Evolutionary conservation across 2,797 vertebrate species (phyloP), one percentile per base, ranked within the genome.

Genomic region (Rallus crepitans): DNA sequence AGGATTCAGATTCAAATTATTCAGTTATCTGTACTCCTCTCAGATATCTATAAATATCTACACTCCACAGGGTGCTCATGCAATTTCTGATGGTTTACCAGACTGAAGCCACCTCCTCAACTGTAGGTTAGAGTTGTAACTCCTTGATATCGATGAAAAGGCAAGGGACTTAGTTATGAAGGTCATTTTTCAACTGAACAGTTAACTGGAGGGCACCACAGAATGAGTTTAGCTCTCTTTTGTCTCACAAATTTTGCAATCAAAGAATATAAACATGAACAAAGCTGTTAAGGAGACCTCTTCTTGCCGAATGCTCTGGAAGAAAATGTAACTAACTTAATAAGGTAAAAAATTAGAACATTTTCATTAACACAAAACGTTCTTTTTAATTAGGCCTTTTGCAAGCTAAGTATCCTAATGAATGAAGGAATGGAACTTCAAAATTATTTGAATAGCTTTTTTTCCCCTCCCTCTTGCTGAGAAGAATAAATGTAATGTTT

Each of bases 161-260:
- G 96, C 95, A 96, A 89, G 91, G 94, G 96, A 96, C 96, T 97
- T 95, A 80, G 84, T 98, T 98, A 98, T 98, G 98, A 98, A 98
- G 98, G 97, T 97, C 97, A 98, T 98, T 98, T 98, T 98, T 98
- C 98, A 98, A 97, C 89, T 92, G 97, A 98, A 97, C 97, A 97
- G 87, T 98, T 98, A 98, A 98, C 97, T 96, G 96, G 97, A 98
- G 97, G 98, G 96, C 97, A 95, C 91, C 79, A 61, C 59, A 68
- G 86, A 96, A 97, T 94, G 96, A 92, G 81, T 96, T 97, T 95
- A 86, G 89, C 82, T 96, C 86, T 92, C 97, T 98, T 97, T 96
- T 97, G 95, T 98, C 97, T 97, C 97, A 94, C 96, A 98, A 96
- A 94, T 97, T 97, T 96, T 94, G 90, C 96, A 97, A 91, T 97